Evolutionary conservation across 2,888 invertebrate genomes (phyloP).

Genomic region (Sicus ferrugineus): DNA sequence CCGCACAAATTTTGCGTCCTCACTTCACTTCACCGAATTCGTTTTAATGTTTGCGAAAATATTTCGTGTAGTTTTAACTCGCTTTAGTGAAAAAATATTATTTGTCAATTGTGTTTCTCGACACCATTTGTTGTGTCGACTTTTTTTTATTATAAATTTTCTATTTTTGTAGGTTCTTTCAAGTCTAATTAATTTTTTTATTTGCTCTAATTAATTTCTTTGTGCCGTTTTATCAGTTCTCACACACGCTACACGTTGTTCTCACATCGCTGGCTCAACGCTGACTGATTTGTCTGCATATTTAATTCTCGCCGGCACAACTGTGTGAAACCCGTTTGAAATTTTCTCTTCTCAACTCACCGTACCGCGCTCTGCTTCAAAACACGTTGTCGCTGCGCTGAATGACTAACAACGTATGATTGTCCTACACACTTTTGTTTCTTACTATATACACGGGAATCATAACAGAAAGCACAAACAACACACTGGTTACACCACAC

Average conservation of each 20-base stretch:
- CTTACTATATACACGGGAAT: conserved; percentile 26
- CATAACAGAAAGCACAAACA: neutral
- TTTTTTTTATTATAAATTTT: neutral
- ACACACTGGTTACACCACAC: conserved; percentile 1
- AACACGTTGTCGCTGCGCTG: conserved; percentile 33
- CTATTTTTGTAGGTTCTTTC: neutral
- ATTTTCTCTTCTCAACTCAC: conserved; percentile 40
- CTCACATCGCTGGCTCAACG: conserved; percentile 55
- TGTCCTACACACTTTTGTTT: conserved; percentile 22
- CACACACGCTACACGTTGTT: conserved; percentile 43
- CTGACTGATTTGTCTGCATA: conserved; percentile 55
- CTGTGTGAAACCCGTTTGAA: conserved; percentile 49
- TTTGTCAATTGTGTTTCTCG: neutral
- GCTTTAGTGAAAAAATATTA: neutral
- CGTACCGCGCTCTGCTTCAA: conserved; percentile 39
- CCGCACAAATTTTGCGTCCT: neutral
- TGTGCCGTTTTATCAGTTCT: conserved; percentile 34
- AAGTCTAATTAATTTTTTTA: neutral
- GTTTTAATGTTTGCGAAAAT: neutral
- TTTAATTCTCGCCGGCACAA: conserved; percentile 53
- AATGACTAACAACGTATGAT: conserved; percentile 28
- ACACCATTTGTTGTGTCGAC: neutral
- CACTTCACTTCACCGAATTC: neutral
- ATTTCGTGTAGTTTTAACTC: neutral
- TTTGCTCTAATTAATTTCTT: conserved; percentile 4